A percentile compares a stretch with the other conserved stretches of the same genome.
These are phyloP conservation scores for Zaprionus obscuricornis DNA, from an alignment of 2,888 invertebrate genomes.

Conservation along the genomic window DNA sequence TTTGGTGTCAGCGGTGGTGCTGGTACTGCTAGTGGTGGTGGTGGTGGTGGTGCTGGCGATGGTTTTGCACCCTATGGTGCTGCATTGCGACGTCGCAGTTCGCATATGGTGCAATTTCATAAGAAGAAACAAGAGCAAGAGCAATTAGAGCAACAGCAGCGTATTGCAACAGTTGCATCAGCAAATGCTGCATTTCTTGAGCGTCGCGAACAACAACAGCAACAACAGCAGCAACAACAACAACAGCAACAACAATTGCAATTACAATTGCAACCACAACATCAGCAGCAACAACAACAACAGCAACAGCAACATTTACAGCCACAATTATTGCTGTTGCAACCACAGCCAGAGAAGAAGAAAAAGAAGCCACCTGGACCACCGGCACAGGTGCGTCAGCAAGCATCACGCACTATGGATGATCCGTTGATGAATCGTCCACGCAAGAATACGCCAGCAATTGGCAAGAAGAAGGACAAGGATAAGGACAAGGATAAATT, in stretches of 20 bases:
- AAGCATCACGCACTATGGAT: constrained; percentile 75
- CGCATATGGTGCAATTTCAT: constrained; percentile 77
- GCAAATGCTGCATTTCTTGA: constrained; percentile 76
- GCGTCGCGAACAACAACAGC: constrained; percentile 62
- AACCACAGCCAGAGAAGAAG: constrained; percentile 69
- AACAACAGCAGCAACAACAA: constrained; percentile 38
- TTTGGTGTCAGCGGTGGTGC: constrained; percentile 68
- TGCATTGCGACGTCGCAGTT: constrained; percentile 74
- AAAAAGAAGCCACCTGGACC: constrained; percentile 80
- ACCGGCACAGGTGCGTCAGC: constrained; percentile 74
- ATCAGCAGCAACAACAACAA: constrained; percentile 37
- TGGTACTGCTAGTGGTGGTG: constrained; percentile 8
- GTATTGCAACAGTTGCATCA: constrained; percentile 73
- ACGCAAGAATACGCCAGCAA: constrained; percentile 64
- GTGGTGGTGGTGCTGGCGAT: constrained; percentile 31
- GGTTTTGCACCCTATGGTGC: constrained; percentile 55
- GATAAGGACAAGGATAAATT: constrained; percentile 45
- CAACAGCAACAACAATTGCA: constrained; percentile 36
- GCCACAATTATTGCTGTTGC: constrained; percentile 50
- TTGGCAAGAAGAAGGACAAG: constrained; percentile 67
- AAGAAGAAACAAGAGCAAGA: constrained; percentile 75
- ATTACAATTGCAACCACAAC: constrained; percentile 38
- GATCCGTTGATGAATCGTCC: constrained; percentile 83
- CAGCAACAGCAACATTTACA: constrained; percentile 64
- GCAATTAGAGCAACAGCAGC: constrained; percentile 77